phyloP scores from a whole-genome alignment of 2,888 invertebrate species.

The Galerucella calmariensis region DNA sequence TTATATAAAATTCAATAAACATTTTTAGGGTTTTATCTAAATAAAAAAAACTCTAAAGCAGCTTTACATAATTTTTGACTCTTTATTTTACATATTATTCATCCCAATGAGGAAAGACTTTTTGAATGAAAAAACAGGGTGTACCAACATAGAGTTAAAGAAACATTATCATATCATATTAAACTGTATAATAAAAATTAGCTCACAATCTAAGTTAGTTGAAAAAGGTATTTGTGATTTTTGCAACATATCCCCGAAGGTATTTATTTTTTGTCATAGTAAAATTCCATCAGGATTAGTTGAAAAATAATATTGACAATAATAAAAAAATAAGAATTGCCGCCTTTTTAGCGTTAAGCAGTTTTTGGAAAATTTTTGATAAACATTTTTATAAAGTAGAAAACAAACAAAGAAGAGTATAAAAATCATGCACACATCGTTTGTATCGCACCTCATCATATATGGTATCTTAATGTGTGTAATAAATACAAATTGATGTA shows the following conservation, averaged over 20 bases:
- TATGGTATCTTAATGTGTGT: neutral
- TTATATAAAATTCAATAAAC: too few relatives aligned
- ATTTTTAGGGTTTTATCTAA: too few relatives aligned
- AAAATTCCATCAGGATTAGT: conserved; percentile 18
- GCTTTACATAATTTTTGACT: too few relatives aligned
- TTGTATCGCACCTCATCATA: neutral
- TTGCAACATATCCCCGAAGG: conserved; percentile 15
- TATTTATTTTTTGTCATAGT: conserved; percentile 6
- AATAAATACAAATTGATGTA: neutral
- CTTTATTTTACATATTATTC: too few relatives aligned
- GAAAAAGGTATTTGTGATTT: conserved; percentile 15
- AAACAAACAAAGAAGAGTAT: neutral
- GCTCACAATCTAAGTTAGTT: neutral
- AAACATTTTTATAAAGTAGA: neutral
- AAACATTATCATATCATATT: too few relatives aligned
- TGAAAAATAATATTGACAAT: conserved; percentile 31
- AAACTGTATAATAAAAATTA: neutral
- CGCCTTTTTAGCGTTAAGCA: conserved; percentile 30
- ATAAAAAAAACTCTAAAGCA: too few relatives aligned
- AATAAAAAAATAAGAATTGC: conserved; percentile 30
- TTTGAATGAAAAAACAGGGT: too few relatives aligned
- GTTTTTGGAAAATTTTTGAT: conserved; percentile 22
- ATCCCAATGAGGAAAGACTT: too few relatives aligned
- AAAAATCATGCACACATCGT: neutral
- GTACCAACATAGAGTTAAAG: too few relatives aligned